Percentiles rank a stretch among this genome's conserved stretches.
These are phyloP conservation scores for Pseudomyrmex concolor DNA, from an alignment of 1,140 invertebrate genomes.

Conservation along the genomic window DNA sequence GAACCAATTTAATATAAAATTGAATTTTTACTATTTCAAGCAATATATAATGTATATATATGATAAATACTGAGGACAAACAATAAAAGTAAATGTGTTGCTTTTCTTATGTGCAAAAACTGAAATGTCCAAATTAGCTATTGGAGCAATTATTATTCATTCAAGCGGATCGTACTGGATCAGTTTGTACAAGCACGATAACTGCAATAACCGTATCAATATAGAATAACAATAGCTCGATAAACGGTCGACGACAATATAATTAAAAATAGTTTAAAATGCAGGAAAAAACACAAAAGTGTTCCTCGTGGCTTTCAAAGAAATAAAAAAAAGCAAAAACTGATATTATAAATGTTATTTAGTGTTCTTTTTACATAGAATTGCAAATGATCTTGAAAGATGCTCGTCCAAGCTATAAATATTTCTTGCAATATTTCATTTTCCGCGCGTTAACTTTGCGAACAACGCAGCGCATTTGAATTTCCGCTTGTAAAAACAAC, in stretches of 20 bases:
- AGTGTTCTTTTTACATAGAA: neutral
- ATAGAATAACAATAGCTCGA: neutral
- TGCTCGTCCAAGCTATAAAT: constrained; percentile 41
- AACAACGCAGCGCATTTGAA: neutral
- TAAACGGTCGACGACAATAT: neutral
- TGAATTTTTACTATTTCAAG: constrained; percentile 4
- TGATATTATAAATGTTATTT: constrained; percentile 21
- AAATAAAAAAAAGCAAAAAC: constrained; percentile 2
- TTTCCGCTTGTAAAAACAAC: constrained; percentile 20
- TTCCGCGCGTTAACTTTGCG: constrained; percentile 36
- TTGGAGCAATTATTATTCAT: constrained; percentile 20
- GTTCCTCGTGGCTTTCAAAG: neutral
- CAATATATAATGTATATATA: neutral
- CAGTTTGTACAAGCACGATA: constrained; percentile 50
- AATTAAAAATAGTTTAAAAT: neutral
- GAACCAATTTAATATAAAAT: too few relatives aligned
- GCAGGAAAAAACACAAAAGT: neutral
- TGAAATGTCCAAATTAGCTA: neutral
- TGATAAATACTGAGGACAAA: neutral
- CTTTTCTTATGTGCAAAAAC: neutral
- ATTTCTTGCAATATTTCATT: constrained; percentile 50
- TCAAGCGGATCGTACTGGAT: constrained; percentile 19
- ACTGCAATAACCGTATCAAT: constrained; percentile 33
- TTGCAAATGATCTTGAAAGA: constrained; percentile 36
- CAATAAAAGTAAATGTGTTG: constrained; percentile 1